These are phyloP conservation scores for Thecophora atra DNA, from an alignment of 2,888 invertebrate species.

Conservation along the genomic window DNA sequence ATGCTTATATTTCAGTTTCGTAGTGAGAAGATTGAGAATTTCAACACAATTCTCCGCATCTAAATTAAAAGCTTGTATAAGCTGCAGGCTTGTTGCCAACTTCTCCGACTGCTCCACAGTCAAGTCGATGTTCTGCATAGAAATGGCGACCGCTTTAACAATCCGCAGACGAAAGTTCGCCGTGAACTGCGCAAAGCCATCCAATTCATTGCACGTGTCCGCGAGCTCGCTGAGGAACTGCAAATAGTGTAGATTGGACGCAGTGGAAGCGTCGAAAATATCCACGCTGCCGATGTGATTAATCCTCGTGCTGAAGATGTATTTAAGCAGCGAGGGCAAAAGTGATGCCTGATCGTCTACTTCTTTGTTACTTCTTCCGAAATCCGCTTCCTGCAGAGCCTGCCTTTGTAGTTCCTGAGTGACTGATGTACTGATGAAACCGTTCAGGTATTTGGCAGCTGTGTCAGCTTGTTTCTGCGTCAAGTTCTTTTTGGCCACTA, in stretches of 20 bases:
- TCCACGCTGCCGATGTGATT: slow-evolving; percentile 53
- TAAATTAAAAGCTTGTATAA: slow-evolving; percentile 57
- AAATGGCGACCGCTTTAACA: slow-evolving; percentile 56
- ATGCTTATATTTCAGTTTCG: slow-evolving; percentile 54
- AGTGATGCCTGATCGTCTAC: slow-evolving; percentile 32
- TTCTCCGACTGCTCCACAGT: slow-evolving; percentile 42
- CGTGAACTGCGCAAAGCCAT: slow-evolving; percentile 51
- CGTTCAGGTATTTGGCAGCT: slow-evolving; percentile 42
- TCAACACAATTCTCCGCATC: slow-evolving; percentile 54
- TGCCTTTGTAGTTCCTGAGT: background rate
- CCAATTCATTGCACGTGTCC: slow-evolving; percentile 50
- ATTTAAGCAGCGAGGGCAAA: slow-evolving; percentile 55
- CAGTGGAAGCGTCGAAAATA: slow-evolving; percentile 50
- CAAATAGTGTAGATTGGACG: slow-evolving; percentile 53
- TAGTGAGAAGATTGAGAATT: slow-evolving; percentile 53
- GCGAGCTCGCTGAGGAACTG: slow-evolving; percentile 54
- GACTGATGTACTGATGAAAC: slow-evolving; percentile 23
- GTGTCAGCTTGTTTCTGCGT: slow-evolving; percentile 49
- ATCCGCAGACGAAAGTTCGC: slow-evolving; percentile 59
- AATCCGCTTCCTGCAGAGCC: background rate
- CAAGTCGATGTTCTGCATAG: slow-evolving; percentile 41
- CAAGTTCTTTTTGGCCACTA: slow-evolving; percentile 49
- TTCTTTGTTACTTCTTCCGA: background rate
- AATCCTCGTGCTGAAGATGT: slow-evolving; percentile 59
- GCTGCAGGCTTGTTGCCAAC: slow-evolving; percentile 51